Percentiles rank a stretch among this genome's conserved stretches.
These are phyloP conservation scores for Sycophila sp. DNA, from an alignment of 1,140 invertebrate genomes.

Conservation along the genomic window DNA sequence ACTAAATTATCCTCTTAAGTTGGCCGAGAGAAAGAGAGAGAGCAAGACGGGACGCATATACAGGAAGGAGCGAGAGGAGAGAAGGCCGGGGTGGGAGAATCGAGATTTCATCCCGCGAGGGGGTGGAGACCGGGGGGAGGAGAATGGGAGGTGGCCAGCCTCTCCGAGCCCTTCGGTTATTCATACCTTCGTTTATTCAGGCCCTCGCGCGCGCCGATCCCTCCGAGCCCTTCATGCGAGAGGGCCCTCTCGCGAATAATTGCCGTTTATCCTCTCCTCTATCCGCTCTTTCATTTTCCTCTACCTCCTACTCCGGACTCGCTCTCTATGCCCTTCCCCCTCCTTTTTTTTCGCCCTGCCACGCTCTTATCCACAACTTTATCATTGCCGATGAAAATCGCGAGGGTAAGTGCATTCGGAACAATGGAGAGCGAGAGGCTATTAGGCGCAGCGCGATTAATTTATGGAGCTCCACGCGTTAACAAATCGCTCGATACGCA, in stretches of 20 bases:
- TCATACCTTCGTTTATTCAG: constrained; percentile 23
- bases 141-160: constrained; percentile 21
- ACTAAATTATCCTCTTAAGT: constrained; percentile 54
- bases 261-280: constrained; percentile 27
- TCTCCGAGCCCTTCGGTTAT: constrained; percentile 20
- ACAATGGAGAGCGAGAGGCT: neutral
- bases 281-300: constrained; percentile 29
- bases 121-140: constrained; percentile 23
- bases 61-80: no score
- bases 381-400: no score
- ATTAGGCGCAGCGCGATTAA: neutral
- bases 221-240: constrained; percentile 15
- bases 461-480: neutral
- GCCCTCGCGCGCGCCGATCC: neutral
- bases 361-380: no score
- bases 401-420: no score
- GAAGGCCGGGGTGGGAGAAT: no score
- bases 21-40: constrained; percentile 19
- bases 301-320: neutral
- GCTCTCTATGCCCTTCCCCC: no score
- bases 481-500: constrained; percentile 7
- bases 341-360: no score
- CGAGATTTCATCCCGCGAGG: constrained; percentile 40
- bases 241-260: constrained; percentile 15
- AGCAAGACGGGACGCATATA: no score